A percentile compares a stretch with the other conserved stretches of the same genome.
phyloP scores from a whole-genome alignment of 2,797 vertebrate species.

The Aeoliscus strigatus region DNA sequence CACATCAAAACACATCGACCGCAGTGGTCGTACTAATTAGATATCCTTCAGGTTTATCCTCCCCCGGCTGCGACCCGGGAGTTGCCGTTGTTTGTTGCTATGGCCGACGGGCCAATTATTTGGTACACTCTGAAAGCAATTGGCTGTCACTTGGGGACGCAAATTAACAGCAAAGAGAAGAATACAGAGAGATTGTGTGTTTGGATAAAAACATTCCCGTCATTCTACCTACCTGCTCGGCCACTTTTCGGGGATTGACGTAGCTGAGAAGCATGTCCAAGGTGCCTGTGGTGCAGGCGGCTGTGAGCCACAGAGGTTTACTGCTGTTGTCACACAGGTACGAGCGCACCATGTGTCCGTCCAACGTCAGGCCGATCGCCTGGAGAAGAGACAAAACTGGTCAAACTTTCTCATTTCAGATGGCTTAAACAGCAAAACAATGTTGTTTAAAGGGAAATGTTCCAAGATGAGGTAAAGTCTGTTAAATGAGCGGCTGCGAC shows the following conservation, averaged over 20 bases:
- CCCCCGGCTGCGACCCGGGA: constrained; percentile 22
- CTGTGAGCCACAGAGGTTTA: constrained; percentile 17
- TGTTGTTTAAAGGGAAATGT: neutral
- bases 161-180: constrained; percentile 4
- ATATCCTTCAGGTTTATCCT: constrained; percentile 17
- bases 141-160: constrained; percentile 12
- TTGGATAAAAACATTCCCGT: constrained; percentile 2
- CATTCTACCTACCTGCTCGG: constrained; percentile 60
- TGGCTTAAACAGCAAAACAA: neutral
- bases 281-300: constrained; percentile 43
- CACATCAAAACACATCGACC: constrained; percentile 33
- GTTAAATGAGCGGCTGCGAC: too few relatives aligned
- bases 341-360: constrained; percentile 26
- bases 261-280: constrained; percentile 49
- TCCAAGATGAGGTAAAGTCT: too few relatives aligned
- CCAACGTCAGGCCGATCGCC: constrained; percentile 56
- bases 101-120: constrained; percentile 22
- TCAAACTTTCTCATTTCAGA: neutral
- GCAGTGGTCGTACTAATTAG: constrained; percentile 31
- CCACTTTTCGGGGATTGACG: constrained; percentile 56
- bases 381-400: constrained; percentile 19
- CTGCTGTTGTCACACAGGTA: constrained; percentile 59
- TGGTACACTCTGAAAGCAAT: constrained; percentile 14
- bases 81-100: constrained; percentile 29
- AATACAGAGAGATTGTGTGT: neutral